phyloP scores from a whole-genome alignment of 2,888 invertebrate species.

The Spicauda simplicius region DNA sequence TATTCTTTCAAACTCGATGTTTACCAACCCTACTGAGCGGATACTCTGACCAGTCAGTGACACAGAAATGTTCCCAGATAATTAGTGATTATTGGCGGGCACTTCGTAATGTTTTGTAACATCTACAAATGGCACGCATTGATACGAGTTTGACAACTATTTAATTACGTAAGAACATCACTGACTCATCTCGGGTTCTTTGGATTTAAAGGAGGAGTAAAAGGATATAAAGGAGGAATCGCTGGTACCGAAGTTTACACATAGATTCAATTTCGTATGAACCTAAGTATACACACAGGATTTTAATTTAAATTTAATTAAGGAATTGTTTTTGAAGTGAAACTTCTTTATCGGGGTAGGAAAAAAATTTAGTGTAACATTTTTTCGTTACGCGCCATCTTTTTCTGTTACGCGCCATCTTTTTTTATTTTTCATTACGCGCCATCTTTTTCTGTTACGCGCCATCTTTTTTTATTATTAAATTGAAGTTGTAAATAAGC shows the following conservation, averaged over 20 bases:
- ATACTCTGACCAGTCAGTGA: conserved; percentile 21
- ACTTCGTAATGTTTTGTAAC: conserved; percentile 27
- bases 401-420: no score
- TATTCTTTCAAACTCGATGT: not conserved
- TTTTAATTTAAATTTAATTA: no score
- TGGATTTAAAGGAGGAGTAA: not conserved
- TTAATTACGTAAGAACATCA: conserved; percentile 20
- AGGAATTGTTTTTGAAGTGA: no score
- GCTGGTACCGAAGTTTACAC: not conserved
- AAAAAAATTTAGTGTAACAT: no score
- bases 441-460: no score
- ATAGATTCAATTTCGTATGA: no score
- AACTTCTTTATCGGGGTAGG: no score
- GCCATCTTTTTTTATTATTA: no score
- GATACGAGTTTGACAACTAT: conserved; percentile 23
- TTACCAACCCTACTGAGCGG: conserved; percentile 12
- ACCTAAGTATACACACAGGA: no score
- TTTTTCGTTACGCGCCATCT: no score
- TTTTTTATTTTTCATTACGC: no score
- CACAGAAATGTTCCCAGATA: conserved; percentile 26
- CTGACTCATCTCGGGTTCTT: conserved; percentile 5
- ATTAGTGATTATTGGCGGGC: conserved; percentile 23
- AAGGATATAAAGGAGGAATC: not conserved
- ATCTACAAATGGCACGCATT: conserved; percentile 18
- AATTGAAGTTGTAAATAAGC: no score